Conservation (phyloP, 2,113 vertebrate species). For the zebrafish (Danio rerio) region DNA sequence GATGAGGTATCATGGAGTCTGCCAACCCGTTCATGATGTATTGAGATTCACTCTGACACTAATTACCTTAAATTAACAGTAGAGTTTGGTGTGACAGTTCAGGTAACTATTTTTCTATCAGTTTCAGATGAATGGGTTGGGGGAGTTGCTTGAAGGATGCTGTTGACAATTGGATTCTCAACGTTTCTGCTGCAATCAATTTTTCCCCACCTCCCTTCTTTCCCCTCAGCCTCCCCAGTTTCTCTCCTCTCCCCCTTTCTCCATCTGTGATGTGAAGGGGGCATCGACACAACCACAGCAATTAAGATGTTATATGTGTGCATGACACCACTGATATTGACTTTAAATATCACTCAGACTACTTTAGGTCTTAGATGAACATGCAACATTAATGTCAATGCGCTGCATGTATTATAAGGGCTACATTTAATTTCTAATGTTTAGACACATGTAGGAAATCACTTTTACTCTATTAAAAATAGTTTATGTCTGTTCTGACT, state of each 20-base stretch:
- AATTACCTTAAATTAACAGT: slow-evolving; percentile 87
- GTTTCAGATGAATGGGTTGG: slow-evolving; percentile 79
- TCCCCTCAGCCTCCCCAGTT: slow-evolving; percentile 8
- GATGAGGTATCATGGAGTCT: slow-evolving; percentile 79
- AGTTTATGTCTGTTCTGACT: no score
- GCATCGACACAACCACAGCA: slow-evolving; percentile 55
- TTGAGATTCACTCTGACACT: slow-evolving; percentile 81
- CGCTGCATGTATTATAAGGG: no score
- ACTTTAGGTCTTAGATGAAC: slow-evolving; percentile 12
- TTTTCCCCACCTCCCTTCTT: slow-evolving; percentile 32
- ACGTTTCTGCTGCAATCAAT: slow-evolving; percentile 71
- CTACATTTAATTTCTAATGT: not conserved
- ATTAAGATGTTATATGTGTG: slow-evolving; percentile 59
- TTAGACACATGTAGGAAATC: no score
- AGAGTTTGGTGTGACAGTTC: slow-evolving; percentile 83
- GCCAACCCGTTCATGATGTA: slow-evolving; percentile 80
- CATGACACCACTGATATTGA: not conserved
- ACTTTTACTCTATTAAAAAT: no score
- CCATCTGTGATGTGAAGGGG: slow-evolving; percentile 52
- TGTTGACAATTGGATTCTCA: slow-evolving; percentile 80
- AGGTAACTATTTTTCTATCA: slow-evolving; percentile 80
- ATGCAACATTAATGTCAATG: not conserved
- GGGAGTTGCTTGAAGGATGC: slow-evolving; percentile 73
- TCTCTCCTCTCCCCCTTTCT: slow-evolving; percentile 46
- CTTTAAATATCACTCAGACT: slow-evolving; percentile 18